Evolutionary conservation across 2,888 invertebrate genomes (phyloP).

Genomic region (Spilosoma lubricipeda): DNA sequence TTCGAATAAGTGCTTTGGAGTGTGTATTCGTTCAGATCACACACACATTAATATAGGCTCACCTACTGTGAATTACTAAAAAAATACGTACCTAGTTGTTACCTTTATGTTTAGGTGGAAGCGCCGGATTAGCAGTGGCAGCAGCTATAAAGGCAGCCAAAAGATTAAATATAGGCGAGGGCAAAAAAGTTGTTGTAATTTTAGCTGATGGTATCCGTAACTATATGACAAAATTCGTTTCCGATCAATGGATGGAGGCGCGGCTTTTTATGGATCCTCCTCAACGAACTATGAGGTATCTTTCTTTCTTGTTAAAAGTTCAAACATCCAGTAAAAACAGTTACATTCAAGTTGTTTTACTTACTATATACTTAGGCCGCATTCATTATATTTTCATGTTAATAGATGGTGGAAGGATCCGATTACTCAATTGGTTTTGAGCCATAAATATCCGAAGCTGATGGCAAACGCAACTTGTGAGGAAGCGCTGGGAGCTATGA

Average conservation of each 20-base stretch:
- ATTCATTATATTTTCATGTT: constrained; percentile 13
- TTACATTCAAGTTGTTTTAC: no score
- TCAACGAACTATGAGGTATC: constrained; percentile 71
- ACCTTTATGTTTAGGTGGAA: constrained; percentile 81
- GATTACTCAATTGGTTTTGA: constrained; percentile 71
- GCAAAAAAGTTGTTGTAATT: constrained; percentile 91
- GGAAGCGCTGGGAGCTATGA: constrained; percentile 88
- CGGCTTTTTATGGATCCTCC: constrained; percentile 85
- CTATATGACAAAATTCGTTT: constrained; percentile 97
- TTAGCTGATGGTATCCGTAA: constrained; percentile 97
- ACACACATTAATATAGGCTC: neutral
- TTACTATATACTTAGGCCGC: neutral
- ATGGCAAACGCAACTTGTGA: constrained; percentile 85
- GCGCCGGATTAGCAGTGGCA: constrained; percentile 92
- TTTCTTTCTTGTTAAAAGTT: neutral
- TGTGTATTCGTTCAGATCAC: no score
- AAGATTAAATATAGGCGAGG: constrained; percentile 89
- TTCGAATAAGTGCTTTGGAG: no score
- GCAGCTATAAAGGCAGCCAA: constrained; percentile 77
- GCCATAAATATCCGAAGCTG: constrained; percentile 61
- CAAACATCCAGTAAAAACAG: no score
- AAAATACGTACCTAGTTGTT: no score
- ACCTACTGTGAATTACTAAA: neutral
- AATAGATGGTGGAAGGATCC: constrained; percentile 65
- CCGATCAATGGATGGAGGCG: constrained; percentile 97